Base-by-base conservation (phyloP, 2,113 vertebrate species). In the Bambusicola thoracicus region DNA sequence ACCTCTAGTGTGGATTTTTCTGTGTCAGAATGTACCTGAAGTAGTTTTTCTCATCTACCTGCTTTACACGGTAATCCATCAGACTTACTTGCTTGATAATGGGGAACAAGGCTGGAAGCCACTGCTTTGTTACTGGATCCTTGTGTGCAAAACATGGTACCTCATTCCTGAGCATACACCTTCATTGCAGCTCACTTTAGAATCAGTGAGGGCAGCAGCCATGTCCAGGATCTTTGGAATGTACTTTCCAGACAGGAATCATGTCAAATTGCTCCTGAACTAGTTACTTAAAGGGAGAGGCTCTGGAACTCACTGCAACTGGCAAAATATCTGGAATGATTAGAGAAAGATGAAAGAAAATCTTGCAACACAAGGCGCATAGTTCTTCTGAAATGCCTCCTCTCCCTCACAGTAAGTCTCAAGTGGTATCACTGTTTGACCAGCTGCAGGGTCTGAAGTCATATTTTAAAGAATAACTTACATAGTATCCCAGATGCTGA, bases 41-140 rank as follows among this genome's bases (percentile, higher is more conserved):
- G 88, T 98, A 20, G 98, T 95, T 93, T 98, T 98, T 95, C 98
- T 98, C 69, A 63, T 96, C 76, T 99, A 98, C 85, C 96, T 98
- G 56, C 95, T 98, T 21, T 98, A 98, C 90, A 97, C 76, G 94
- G 98, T 98, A 96, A 97, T 86, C 62, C 32, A 9, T 72, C 66
- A 29, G n/a, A 59, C 66, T 73, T 24, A 38, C 29, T 19, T 29
- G 40, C 29, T 79, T 16, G 7, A 8, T 61, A 59, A 72, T 5
- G 7, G 41, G 66, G 25, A 48, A 44, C 36, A 49, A 32, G 63
- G 65, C 70, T 53, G 67, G 77, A 49, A 88, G 24, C 10, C 14
- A 55, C 55, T 67, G 87, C 29, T 62, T 73, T 34, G 13, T 44
- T 43, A 32, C 48, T 73, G 69, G 18, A 58, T 74, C 67, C 58